Base-by-base conservation (phyloP, 2,797 vertebrate genomes). In the Bradypus variegatus region DNA sequence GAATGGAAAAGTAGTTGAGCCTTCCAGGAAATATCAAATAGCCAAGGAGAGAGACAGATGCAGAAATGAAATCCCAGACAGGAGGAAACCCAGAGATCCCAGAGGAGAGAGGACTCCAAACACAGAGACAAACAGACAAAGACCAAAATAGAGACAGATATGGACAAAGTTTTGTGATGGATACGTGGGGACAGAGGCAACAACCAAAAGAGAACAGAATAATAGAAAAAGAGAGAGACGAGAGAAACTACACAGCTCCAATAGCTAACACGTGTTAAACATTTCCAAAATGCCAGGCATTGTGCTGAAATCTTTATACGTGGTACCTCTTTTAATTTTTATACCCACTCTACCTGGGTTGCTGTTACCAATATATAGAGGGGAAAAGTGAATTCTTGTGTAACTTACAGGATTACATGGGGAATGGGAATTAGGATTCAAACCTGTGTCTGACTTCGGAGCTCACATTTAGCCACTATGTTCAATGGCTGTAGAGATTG, bases 211-310 rank as follows among this genome's bases (percentile, higher is more conserved):
- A 41, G 45, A 50, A 19, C 7, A 33, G n/a, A 58, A 9, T 8
- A 41, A 60, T 21, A 77, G 75, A 48, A 81, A 19, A 31, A 36
- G 62, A 55, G 31, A 80, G 70, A 67, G 60, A 38, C 0, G n/a
- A 41, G 53, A 79, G 50, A 60, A 21, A 73, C 2, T 1, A 6
- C 1, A 0, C 5, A 29, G 25, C 23, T 31, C 41, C 1, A 13
- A 0, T 19, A 14, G 55, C 48, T 38, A 9, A 13, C 18, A 55
- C 23, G 73, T 64, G 31, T 2, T 7, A 21, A 25, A 53, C 48
- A 16, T 3, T 45, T 81, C 38, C 27, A 31, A 50, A 8, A 2
- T 67, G 31, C 33, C 1, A 33, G 67, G 33, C 0, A 7, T 1
- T 14, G 33, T 2, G 19, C 33, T 29, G 36, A 64, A 21, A 14